A percentile compares a stretch with the other conserved stretches of the same genome.
These are phyloP conservation scores for Drosophila kambysellisi DNA, from an alignment of 2,888 invertebrate species.

Conservation along the genomic window DNA sequence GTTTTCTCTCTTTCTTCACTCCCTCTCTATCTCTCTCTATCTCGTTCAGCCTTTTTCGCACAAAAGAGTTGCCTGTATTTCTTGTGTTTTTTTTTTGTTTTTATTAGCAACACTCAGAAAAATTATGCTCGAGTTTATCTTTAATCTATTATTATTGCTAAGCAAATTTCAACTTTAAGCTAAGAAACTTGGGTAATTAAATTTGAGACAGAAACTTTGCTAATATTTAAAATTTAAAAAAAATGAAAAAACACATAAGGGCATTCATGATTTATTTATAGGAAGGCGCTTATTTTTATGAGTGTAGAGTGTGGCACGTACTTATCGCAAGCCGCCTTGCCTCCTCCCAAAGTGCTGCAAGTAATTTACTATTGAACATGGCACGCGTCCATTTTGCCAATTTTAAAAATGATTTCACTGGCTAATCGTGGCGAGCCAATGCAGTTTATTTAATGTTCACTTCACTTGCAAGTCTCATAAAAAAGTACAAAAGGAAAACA, in stretches of 20 bases:
- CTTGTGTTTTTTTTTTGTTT: not conserved
- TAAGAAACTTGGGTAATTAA: not conserved
- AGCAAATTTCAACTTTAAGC: not conserved
- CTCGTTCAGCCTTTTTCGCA: not conserved
- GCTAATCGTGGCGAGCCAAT: slow-evolving; percentile 32
- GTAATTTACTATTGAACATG: slow-evolving; percentile 22
- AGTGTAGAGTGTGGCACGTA: not conserved
- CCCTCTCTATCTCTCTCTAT: not conserved
- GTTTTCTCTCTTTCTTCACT: not conserved
- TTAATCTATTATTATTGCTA: not conserved
- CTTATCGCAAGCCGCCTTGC: not conserved
- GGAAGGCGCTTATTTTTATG: not conserved
- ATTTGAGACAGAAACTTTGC: not conserved
- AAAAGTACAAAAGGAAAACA: slow-evolving; percentile 19
- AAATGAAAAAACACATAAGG: not conserved
- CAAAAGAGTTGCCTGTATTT: too few species aligned
- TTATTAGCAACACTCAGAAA: not conserved
- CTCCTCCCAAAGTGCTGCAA: not conserved
- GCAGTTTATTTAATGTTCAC: slow-evolving; percentile 52
- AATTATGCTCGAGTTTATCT: not conserved
- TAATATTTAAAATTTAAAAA: not conserved
- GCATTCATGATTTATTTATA: not conserved
- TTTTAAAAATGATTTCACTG: slow-evolving; percentile 51
- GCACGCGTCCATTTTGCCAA: slow-evolving; percentile 44
- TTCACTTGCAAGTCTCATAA: slow-evolving; percentile 25